Base-by-base conservation (phyloP, 2,797 vertebrate genomes). In the Podarcis siculus region DNA sequence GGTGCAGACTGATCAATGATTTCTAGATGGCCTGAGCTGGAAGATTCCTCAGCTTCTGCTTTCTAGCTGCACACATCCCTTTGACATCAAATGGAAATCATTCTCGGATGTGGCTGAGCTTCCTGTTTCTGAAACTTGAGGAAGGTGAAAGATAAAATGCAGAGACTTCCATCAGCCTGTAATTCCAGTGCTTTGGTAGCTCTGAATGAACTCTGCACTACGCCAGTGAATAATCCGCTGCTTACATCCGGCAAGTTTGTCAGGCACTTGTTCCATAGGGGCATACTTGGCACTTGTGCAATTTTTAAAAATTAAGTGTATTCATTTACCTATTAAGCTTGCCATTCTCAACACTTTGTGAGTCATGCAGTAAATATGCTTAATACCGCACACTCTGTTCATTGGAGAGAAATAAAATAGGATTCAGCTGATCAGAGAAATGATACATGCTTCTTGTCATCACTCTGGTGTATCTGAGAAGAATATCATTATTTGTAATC, bases 291-390 rank as follows among this genome's bases (percentile, higher is more conserved):
- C 88, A 32, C 79, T 89, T 93, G 93, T 87, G 87, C 89, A 55
- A 79, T 92, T 94, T 92, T 94, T 75, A 91, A 94, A 89, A 79
- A 90, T 80, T 92, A 89, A 92, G 87, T 19, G 72, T 77, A 4
- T 93, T 95, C 94, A 89, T 85, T 80, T 78, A 88, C 93, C 89
- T 83, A 90, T 91, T 1, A 4, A 85, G 86, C 0, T 6, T 55
- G 81, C 37, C 73, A 55, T 73, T 90, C 81, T 25, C 61, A 86
- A 89, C 90, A 90, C 81, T 85, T 71, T 72, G 8, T 61, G 91
- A 92, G 90, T 91, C 91, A 32, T 69, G 73, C 88, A 30, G 30
- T 64, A 89, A 91, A 77, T 66, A 89, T 55, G 3, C 3, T 61
- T 77, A 76, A 88, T 45, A 42, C 67, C 35, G 71, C 84, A 27